Base-by-base conservation (phyloP, 2,113 vertebrate genomes). In the Hemichromis elongatus region DNA sequence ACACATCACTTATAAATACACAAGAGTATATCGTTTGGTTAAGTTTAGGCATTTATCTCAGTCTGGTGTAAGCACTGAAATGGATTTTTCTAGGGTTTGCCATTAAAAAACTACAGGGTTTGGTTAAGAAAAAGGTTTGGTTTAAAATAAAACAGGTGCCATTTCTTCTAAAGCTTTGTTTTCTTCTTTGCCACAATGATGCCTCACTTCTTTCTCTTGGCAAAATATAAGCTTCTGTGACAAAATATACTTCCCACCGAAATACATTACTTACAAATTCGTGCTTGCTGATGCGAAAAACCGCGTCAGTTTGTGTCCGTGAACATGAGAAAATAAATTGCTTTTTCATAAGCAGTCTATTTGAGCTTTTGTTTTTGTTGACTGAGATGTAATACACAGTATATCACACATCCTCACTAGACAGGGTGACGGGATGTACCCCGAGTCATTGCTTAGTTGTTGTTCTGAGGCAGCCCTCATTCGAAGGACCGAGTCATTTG, bases 271-370 rank as follows among this genome's bases (percentile, higher is more conserved):
- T 75, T 75, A n/a, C 45, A 75, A n/a, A 75, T 75, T 75, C 4
- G 0, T 52, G 70, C 26, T 75, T 4, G 3, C 42, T 13, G 70
- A 30, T 16, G 30, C 9, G 0, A 52, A 75, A 75, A 50, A 75
- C 30, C 0, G 2, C 30, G 0, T 16, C 18, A n/a, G 26, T 28
- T 52, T 47, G 0, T 75, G 70, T 75, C 26, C 0, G 11, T 33
- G 45, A 75, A 75, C 26, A 52, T 10, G 0, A 26, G 7, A 13
- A 52, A 33, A 52, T 75, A n/a, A 30, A 52, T 75, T 5, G 1
- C 1, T 5, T 73, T 50, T 73, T 19, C 16, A 47, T 28, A 11
- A 50, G 21, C 21, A 18, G 14, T 70, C 16, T 5, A 50, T 73
- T 73, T 73, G 24, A 50, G 6, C 16, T 30, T 75, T 75, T 75